Evolutionary conservation across 2,113 vertebrate species (phyloP).

Genomic region (Cottus gobio): DNA sequence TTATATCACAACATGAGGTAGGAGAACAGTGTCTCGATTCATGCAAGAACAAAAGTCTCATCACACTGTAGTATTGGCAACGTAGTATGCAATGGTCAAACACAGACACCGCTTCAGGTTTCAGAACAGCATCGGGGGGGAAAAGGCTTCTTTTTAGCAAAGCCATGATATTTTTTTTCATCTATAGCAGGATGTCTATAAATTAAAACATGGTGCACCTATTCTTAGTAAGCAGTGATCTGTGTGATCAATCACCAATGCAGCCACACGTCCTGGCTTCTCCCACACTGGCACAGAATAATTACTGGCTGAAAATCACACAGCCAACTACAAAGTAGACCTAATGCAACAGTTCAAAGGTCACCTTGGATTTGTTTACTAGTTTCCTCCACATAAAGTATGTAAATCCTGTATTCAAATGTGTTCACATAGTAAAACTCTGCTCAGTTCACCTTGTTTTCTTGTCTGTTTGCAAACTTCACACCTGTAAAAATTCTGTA

Average conservation of each 20-base stretch:
- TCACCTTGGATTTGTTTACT: slow-evolving; percentile 35
- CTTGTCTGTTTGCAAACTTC: slow-evolving; percentile 51
- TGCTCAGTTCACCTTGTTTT: slow-evolving; percentile 19
- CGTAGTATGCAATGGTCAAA: slow-evolving; percentile 79
- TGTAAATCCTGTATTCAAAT: slow-evolving; percentile 50
- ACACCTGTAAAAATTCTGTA: slow-evolving; percentile 73
- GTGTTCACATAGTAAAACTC: slow-evolving; percentile 12
- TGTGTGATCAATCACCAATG: slow-evolving; percentile 35
- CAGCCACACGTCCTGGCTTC: slow-evolving; percentile 27
- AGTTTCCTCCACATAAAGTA: not conserved
- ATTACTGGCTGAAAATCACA: slow-evolving; percentile 43
- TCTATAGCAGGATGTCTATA: slow-evolving; percentile 50
- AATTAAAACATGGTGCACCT: slow-evolving; percentile 51
- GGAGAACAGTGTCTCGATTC: slow-evolving; percentile 85
- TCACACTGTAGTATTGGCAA: slow-evolving; percentile 86
- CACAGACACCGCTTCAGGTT: slow-evolving; percentile 78
- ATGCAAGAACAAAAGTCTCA: slow-evolving; percentile 85
- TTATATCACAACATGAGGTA: slow-evolving; percentile 90
- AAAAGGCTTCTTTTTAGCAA: slow-evolving; percentile 46
- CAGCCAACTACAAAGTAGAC: slow-evolving; percentile 47
- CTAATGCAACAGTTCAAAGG: slow-evolving; percentile 35
- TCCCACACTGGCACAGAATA: slow-evolving; percentile 25
- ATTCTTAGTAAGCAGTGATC: slow-evolving; percentile 36
- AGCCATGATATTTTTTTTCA: slow-evolving; percentile 57
- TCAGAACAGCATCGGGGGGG: slow-evolving; percentile 72